A percentile compares a stretch with the other conserved stretches of the same genome.
phyloP scores from a whole-genome alignment of 2,113 vertebrate species.

The Typhlomys cinereus region DNA sequence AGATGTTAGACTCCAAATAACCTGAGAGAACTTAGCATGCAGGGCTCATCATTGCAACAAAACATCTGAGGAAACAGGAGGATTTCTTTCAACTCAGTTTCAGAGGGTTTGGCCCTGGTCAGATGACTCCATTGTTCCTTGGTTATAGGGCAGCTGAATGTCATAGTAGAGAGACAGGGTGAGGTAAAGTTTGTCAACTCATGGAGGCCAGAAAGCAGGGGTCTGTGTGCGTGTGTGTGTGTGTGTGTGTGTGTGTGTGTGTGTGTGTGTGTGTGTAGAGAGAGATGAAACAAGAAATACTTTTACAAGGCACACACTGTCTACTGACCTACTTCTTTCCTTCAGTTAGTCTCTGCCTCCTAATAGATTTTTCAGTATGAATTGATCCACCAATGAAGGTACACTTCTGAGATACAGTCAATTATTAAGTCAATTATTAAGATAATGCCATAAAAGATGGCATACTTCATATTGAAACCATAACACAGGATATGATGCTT shows the following conservation, averaged over 20 bases:
- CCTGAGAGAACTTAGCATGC: background rate
- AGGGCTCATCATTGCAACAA: background rate
- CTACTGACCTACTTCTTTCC: background rate
- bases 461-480: background rate
- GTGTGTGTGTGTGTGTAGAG: too few relatives aligned
- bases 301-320: background rate
- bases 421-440: background rate
- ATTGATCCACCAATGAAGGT: too few relatives aligned
- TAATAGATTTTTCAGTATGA: background rate
- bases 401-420: background rate
- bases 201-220: background rate
- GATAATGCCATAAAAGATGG: too few relatives aligned
- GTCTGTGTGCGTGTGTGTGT: too few relatives aligned
- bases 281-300: background rate
- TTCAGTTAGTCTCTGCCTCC: background rate
- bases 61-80: background rate
- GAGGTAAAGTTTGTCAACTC: background rate
- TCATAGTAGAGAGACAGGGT: background rate
- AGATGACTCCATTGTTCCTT: background rate
- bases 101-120: background rate
- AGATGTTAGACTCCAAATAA: conserved; percentile 23
- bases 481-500: background rate
- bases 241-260: too few relatives aligned
- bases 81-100: background rate
- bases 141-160: background rate